phyloP scores from a whole-genome alignment of 2,113 vertebrate genomes.

The Pogona vitticeps region DNA sequence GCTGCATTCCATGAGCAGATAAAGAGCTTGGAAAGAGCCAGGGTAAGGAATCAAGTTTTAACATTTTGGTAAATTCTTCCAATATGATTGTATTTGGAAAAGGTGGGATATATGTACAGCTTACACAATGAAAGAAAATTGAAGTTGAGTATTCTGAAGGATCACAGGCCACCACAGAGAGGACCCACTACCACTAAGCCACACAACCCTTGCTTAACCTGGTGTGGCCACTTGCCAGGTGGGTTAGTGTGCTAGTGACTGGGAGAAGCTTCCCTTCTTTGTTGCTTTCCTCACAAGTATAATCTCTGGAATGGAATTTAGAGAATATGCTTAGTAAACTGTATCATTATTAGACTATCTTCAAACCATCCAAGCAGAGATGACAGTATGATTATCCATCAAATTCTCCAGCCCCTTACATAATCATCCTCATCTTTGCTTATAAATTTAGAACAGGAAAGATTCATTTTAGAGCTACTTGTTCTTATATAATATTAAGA shows the following conservation, averaged over 20 bases:
- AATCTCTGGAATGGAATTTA: not conserved
- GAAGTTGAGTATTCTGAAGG: not conserved
- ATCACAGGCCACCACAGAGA: not conserved
- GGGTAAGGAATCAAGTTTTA: slow-evolving; percentile 79
- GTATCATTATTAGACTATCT: too few relatives aligned
- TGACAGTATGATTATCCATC: not conserved
- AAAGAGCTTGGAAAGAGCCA: slow-evolving; percentile 93
- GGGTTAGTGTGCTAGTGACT: too few relatives aligned
- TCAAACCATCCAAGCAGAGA: not conserved
- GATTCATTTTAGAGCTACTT: not conserved
- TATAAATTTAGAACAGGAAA: not conserved
- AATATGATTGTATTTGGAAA: slow-evolving; percentile 32
- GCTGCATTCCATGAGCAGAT: slow-evolving; percentile 95
- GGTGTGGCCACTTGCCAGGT: too few relatives aligned
- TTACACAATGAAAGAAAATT: not conserved
- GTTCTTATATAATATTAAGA: not conserved
- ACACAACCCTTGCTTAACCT: too few relatives aligned
- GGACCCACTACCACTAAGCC: too few relatives aligned
- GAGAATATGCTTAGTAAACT: too few relatives aligned
- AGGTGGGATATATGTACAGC: not conserved
- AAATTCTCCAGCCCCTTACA: not conserved
- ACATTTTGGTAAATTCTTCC: slow-evolving; percentile 26
- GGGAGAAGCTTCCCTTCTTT: too few relatives aligned
- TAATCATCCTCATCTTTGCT: not conserved
- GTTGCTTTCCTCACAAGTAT: not conserved